Base-by-base conservation (phyloP, 1,140 invertebrate genomes). In the Meteorus sp. region DNA sequence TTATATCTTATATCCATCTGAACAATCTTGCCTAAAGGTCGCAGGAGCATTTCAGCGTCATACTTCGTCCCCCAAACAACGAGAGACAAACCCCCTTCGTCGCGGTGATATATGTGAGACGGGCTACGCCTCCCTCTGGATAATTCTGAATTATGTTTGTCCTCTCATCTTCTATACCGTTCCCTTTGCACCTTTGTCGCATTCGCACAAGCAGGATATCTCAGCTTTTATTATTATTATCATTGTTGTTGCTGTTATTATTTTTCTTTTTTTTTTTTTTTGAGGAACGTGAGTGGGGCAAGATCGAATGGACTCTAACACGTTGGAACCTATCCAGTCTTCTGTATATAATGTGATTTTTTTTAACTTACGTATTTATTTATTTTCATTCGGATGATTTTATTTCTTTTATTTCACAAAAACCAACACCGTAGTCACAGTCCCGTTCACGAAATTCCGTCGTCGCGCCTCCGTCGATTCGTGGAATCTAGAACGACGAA, bases 121-220 rank as follows among this genome's bases (percentile, higher is more conserved):
- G 56, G 65, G 67, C 13, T 64, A 64, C 67, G 68, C 69, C 68
- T 72, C 63, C 65, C 64, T 65, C 64, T 62, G 68, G 71, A 74
- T 77, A 76, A 77, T 77, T 75, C 74, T 75, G 73, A 77, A 75
- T 76, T 75, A 76, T 77, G 72, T 70, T 67, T 71, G 70, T 70
- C 67, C 72, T 74, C 70, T 61, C 74, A 68, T 53, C 15, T 23
- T 52, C 47, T 15, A 13, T 57, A 33, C 41, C 4, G 4, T 5
- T 29, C 27, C 41, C 55, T 59, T 43, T 59, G 56, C 37, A 59
- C 58, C 58, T 59, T 59, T 59, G 58, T 54, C 48, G 44, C 45
- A 27, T 37, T 58, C 19, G 23, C 29, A 50, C 51, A n/a, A n/a
- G 29, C 37, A 25, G 6, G n/a, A 19, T 44, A n/a, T 33, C 23